Conservation (phyloP, 2,888 invertebrate species). For the Pteria penguin region DNA sequence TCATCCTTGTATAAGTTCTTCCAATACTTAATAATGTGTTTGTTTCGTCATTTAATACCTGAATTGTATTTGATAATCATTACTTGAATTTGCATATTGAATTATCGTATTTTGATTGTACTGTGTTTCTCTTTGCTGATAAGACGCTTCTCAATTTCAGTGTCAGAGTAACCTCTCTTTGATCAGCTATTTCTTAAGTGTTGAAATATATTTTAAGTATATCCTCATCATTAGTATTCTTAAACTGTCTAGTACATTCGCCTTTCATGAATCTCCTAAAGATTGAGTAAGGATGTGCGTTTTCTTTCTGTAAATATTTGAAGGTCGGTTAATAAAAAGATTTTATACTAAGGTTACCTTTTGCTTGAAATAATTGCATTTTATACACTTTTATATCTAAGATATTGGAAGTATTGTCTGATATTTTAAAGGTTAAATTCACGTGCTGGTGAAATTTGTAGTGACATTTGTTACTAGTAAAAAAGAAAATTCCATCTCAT, state of each 20-base stretch:
- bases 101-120: too few relatives aligned
- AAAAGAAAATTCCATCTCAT: constrained; percentile 3
- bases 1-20: too few relatives aligned
- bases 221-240: constrained; percentile 16
- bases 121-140: too few relatives aligned
- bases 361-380: background rate
- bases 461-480: background rate
- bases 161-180: too few relatives aligned
- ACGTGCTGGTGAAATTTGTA: background rate
- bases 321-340: background rate
- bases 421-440: constrained; percentile 1
- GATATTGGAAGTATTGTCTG: background rate
- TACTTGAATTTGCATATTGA: too few relatives aligned
- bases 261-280: background rate
- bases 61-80: too few relatives aligned
- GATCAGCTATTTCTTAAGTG: too few relatives aligned
- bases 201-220: too few relatives aligned
- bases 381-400: constrained; percentile 13
- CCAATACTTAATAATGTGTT: too few relatives aligned
- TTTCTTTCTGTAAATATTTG: constrained; percentile 10
- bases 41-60: too few relatives aligned
- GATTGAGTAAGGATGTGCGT: background rate
- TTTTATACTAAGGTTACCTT: background rate
- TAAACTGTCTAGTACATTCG: constrained; percentile 1
- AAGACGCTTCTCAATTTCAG: too few relatives aligned